Conservation (phyloP, 2,797 vertebrate genomes). For the Dendrocincla fuliginosa region DNA sequence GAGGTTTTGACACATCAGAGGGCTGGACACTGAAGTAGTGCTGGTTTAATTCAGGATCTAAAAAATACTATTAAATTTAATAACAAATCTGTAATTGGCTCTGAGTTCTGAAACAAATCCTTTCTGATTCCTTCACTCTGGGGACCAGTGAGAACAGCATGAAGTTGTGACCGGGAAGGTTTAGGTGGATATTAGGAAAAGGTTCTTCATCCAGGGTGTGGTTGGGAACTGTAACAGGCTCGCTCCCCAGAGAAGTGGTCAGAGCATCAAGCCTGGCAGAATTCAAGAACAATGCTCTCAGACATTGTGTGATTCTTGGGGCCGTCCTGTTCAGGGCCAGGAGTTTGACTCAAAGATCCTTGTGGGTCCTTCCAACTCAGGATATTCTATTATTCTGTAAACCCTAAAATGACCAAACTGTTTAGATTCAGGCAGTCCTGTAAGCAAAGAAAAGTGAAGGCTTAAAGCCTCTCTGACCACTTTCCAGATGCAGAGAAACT, state of each 20-base stretch:
- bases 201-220: not conserved
- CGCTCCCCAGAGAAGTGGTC: not conserved
- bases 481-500: not conserved
- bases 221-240: not conserved
- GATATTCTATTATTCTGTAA: not conserved
- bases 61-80: not conserved
- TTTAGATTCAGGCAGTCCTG: not conserved
- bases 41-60: not conserved
- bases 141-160: not conserved
- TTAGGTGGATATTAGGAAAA: not conserved
- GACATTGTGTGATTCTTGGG: not conserved
- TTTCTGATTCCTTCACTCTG: not conserved
- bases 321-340: not conserved
- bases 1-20: not conserved
- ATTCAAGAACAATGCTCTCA: not conserved
- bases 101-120: not conserved
- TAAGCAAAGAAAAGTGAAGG: not conserved
- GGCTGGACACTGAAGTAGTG: not conserved
- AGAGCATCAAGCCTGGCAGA: not conserved
- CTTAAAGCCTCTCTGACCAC: not conserved
- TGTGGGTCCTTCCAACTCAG: not conserved
- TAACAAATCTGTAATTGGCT: not conserved
- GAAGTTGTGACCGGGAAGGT: not conserved
- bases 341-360: not conserved
- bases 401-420: not conserved